phyloP scores from a whole-genome alignment of 2,888 invertebrate genomes.

The Sphaerophoria rueppellii region DNA sequence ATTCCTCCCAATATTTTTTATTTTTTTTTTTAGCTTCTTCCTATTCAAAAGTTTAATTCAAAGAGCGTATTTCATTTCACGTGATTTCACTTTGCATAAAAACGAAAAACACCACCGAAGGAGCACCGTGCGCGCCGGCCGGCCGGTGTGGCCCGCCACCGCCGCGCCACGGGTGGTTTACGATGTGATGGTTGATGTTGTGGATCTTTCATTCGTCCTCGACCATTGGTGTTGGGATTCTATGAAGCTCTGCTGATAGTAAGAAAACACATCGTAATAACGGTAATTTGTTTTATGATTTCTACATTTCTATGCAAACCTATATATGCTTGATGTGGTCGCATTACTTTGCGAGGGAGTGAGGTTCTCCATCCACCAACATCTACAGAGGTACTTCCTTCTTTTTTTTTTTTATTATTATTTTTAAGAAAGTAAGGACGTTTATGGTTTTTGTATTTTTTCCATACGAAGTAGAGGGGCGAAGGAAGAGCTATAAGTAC shows the following conservation, averaged over 20 bases:
- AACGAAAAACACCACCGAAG: not conserved
- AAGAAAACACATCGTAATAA: conserved; percentile 40
- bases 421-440: conserved; percentile 1
- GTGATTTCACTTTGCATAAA: conserved; percentile 71
- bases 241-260: conserved; percentile 20
- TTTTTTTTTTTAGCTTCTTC: not conserved
- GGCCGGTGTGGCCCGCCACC: conserved; percentile 22
- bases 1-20: not conserved
- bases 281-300: conserved; percentile 69
- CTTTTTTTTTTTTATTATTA: not conserved
- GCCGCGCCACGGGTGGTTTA: conserved; percentile 54
- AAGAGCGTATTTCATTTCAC: conserved; percentile 67
- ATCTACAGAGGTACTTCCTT: conserved; percentile 9
- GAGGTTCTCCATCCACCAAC: too few species aligned
- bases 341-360: not conserved
- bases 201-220: conserved; percentile 14
- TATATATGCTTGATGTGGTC: conserved; percentile 26
- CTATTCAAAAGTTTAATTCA: conserved; percentile 61
- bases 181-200: conserved; percentile 14
- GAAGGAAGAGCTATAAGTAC: conserved; percentile 47
- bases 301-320: conserved; percentile 55
- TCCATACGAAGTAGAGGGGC: not conserved
- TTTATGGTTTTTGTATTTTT: not conserved
- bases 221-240: conserved; percentile 32
- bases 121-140: too few species aligned